These are phyloP conservation scores for Trachelus troglodyta DNA, from an alignment of 2,888 invertebrate genomes.

Conservation along the genomic window DNA sequence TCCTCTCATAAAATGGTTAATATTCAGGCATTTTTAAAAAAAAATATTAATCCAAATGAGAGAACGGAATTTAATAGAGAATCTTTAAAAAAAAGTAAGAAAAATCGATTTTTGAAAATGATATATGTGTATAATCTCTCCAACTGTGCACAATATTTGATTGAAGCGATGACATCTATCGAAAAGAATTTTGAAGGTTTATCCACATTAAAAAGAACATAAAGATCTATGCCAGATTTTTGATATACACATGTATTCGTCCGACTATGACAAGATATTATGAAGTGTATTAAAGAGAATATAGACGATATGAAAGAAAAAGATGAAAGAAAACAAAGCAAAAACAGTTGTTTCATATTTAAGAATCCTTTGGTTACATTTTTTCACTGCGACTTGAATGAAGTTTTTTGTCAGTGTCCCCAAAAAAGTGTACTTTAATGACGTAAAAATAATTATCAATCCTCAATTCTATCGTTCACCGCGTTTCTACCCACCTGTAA, in stretches of 20 bases:
- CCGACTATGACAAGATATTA: too few relatives aligned
- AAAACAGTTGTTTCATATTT: conserved; percentile 18
- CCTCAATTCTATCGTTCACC: background rate
- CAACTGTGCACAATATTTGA: background rate
- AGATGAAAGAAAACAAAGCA: conserved; percentile 6
- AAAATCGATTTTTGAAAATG: too few relatives aligned
- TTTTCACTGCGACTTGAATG: conserved; percentile 9
- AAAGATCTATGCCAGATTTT: background rate
- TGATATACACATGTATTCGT: too few relatives aligned
- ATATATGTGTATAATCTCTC: too few relatives aligned
- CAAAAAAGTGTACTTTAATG: background rate
- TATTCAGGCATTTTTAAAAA: too few relatives aligned
- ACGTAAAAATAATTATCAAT: background rate
- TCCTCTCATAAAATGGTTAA: too few relatives aligned
- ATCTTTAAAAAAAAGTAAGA: too few relatives aligned
- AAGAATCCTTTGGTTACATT: conserved; percentile 12
- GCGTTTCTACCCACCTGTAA: conserved; percentile 47
- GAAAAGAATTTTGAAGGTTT: background rate
- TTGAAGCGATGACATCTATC: background rate
- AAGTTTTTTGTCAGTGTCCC: background rate
- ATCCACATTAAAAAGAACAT: too few relatives aligned
- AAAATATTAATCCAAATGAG: background rate
- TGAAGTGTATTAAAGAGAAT: too few relatives aligned
- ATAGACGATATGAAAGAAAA: too few relatives aligned
- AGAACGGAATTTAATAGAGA: too few relatives aligned